phyloP scores from a whole-genome alignment of 1,140 invertebrate genomes.

The Panagrolaimus sp. region DNA sequence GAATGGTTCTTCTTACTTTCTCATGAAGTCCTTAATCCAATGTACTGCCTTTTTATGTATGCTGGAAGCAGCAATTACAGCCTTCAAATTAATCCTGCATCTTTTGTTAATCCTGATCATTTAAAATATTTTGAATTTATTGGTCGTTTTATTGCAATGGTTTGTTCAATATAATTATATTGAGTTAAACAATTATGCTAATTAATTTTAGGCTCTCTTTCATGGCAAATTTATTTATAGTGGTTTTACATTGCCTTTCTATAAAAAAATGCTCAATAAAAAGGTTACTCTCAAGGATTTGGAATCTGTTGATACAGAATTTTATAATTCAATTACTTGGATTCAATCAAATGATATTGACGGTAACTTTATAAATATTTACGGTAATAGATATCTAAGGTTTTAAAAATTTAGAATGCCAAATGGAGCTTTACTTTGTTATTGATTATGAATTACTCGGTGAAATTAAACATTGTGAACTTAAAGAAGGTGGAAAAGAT shows the following conservation, averaged over 20 bases:
- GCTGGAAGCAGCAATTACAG: slow-evolving; percentile 98
- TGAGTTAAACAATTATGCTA: background rate
- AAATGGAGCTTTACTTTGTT: slow-evolving; percentile 91
- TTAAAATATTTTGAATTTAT: slow-evolving; percentile 98
- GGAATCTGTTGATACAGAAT: slow-evolving; percentile 96
- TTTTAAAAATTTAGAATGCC: slow-evolving; percentile 72
- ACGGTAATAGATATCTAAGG: no score
- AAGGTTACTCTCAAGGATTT: slow-evolving; percentile 96
- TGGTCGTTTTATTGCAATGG: slow-evolving; percentile 97
- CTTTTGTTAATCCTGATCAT: slow-evolving; percentile 98
- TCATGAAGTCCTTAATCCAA: slow-evolving; percentile 97
- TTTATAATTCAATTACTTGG: slow-evolving; percentile 89
- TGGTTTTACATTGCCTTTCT: slow-evolving; percentile 98
- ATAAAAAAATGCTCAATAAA: slow-evolving; percentile 97
- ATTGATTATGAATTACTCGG: slow-evolving; percentile 95
- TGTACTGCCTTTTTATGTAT: slow-evolving; percentile 99
- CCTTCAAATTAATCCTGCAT: slow-evolving; percentile 96
- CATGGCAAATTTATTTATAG: slow-evolving; percentile 98
- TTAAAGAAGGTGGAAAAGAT: slow-evolving; percentile 76
- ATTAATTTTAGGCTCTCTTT: slow-evolving; percentile 67
- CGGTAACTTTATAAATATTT: background rate
- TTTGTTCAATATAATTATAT: slow-evolving; percentile 56
- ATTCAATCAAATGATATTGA: slow-evolving; percentile 61
- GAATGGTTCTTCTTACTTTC: slow-evolving; percentile 99
- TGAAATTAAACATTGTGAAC: slow-evolving; percentile 76